Base-by-base conservation (phyloP, 2,888 invertebrate genomes). In the Caenorhabditis sp. region DNA sequence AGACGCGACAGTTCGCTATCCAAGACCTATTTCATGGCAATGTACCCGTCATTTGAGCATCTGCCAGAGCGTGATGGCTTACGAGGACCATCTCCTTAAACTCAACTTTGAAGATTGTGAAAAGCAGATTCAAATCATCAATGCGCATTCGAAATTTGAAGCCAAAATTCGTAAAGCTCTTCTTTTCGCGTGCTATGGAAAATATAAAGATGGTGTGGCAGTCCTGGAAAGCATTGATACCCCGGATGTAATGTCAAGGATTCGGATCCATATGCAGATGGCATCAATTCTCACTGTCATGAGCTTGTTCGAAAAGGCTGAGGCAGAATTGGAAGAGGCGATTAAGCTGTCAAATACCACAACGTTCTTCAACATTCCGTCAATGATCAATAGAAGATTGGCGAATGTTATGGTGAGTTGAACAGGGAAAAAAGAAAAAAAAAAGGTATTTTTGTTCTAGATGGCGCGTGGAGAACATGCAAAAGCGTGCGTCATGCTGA, bases 51-150 rank as follows among this genome's bases (percentile, higher is more conserved):
- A 85, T 32, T 50, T 79, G 1, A 9, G 5, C 11, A 58, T 84
- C 20, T 67, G 69, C 40, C 26, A 51, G n/a, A 18, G 53, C 0
- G 24, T 84, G 6, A 37, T 85, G n/a, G 20, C 55, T 8, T 85
- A 84, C 40, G 83, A 85, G 26, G 51, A 60, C 11, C 18, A 6
- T 6, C 70, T 83, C 22, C 55, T 83, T 1, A n/a, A n/a, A n/a
- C 37, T 18, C 13, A 62, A 61, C 20, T 69, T 37, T n/a, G 37
- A 61, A n/a, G 56, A 67, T 0, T 80, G 80, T 37, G 70, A 80
- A n/a, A n/a, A n/a, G n/a, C n/a, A 5, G n/a, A 26, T 1, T n/a
- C 20, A 6, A 24, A 77, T 15, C 2, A 11, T 1, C 20, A 58
- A n/a, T n/a, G n/a, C n/a, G n/a, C 28, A 64, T 20, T 53, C 77